These are phyloP conservation scores for Thomomys bottae DNA, from an alignment of 2,113 vertebrate species.

Conservation along the genomic window DNA sequence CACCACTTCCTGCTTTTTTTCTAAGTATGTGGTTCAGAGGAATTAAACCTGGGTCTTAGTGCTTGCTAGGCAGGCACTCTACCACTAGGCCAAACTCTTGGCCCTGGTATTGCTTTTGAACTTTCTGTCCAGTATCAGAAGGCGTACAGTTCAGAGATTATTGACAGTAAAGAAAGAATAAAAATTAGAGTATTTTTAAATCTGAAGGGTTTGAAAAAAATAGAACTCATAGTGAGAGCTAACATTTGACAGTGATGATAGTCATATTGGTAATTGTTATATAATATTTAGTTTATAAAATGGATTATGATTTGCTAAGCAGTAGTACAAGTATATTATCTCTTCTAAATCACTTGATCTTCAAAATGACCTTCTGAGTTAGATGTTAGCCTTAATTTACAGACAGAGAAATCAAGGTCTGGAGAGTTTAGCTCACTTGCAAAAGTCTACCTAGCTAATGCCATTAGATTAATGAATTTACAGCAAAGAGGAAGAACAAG, in stretches of 20 bases:
- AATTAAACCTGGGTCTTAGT: too few relatives aligned
- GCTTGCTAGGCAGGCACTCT: too few relatives aligned
- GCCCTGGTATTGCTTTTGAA: neutral
- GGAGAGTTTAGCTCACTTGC: neutral
- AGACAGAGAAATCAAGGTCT: neutral
- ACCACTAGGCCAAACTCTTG: too few relatives aligned
- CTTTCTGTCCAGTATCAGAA: neutral
- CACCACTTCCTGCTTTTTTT: too few relatives aligned
- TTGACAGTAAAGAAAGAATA: neutral
- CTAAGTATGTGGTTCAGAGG: too few relatives aligned
- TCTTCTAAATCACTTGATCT: neutral
- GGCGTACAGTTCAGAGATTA: neutral
- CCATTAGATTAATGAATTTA: neutral
- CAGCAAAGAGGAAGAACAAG: neutral
- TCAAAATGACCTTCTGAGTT: neutral
- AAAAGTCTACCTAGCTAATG: neutral
- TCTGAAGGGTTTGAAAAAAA: neutral
- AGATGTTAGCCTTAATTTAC: neutral
- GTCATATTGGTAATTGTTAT: neutral
- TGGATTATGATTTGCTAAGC: neutral
- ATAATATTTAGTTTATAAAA: conserved; percentile 15
- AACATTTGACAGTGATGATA: neutral
- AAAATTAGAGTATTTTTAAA: neutral
- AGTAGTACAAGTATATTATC: neutral
- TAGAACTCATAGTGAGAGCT: neutral